phyloP scores from a whole-genome alignment of 2,797 vertebrate species.

The Sebastiscus tertius region DNA sequence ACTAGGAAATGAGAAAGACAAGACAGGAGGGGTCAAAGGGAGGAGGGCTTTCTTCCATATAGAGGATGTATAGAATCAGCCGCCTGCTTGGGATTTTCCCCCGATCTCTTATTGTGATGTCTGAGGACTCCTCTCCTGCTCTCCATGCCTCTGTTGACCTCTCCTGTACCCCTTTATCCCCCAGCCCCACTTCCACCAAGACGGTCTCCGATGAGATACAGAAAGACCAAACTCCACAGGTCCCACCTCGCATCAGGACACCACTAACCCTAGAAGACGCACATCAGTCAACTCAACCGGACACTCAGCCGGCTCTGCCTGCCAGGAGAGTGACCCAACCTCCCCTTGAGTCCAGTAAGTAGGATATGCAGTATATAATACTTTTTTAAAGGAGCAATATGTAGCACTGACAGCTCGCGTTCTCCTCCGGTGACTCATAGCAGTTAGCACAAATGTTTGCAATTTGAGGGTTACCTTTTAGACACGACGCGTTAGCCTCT shows the following conservation, averaged over 20 bases:
- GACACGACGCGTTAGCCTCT: too few species aligned
- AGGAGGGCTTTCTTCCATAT: background rate
- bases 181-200: slow-evolving; percentile 41
- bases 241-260: slow-evolving; percentile 62
- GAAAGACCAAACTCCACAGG: slow-evolving; percentile 54
- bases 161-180: slow-evolving; percentile 27
- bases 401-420: too few species aligned
- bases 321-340: slow-evolving; percentile 13
- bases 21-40: background rate
- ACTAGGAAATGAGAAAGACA: slow-evolving; percentile 1
- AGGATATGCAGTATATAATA: background rate
- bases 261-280: slow-evolving; percentile 29
- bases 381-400: background rate
- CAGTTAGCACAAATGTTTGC: too few species aligned
- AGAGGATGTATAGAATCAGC: slow-evolving; percentile 48
- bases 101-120: background rate
- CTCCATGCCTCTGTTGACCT: slow-evolving; percentile 24
- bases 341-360: slow-evolving; percentile 40
- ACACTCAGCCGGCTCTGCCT: slow-evolving; percentile 32
- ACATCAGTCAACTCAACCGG: slow-evolving; percentile 23
- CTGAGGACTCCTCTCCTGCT: slow-evolving; percentile 35
- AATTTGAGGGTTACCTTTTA: too few species aligned
- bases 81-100: slow-evolving; percentile 31
- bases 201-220: slow-evolving; percentile 50
- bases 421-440: too few species aligned